phyloP scores from a whole-genome alignment of 2,113 vertebrate species.

The Lasiurus borealis region DNA sequence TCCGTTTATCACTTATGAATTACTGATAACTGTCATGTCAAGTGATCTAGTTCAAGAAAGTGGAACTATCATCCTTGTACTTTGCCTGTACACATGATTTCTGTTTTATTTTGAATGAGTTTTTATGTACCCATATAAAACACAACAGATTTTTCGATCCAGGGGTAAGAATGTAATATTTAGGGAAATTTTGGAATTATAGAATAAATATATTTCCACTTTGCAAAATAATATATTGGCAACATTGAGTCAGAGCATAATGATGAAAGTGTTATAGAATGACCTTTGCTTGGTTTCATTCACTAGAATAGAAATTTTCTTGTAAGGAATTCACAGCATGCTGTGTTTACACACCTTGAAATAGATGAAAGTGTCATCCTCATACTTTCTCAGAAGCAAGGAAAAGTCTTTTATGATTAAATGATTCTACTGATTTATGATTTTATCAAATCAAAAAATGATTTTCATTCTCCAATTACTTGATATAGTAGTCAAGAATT shows the following conservation, averaged over 20 bases:
- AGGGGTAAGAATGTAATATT: not conserved
- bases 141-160: constrained; percentile 35
- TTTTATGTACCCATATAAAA: constrained; percentile 41
- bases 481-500: not conserved
- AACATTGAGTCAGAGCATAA: not conserved
- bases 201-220: not conserved
- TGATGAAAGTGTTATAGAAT: not conserved
- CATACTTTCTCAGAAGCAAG: constrained; percentile 25
- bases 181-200: not conserved
- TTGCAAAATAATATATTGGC: not conserved
- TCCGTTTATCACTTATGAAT: constrained; percentile 65
- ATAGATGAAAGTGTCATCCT: not conserved
- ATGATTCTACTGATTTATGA: constrained; percentile 10
- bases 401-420: constrained; percentile 29
- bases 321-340: not conserved
- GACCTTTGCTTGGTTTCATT: constrained; percentile 3
- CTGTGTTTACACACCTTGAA: constrained; percentile 26
- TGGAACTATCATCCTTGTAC: not conserved
- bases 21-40: constrained; percentile 9
- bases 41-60: constrained; percentile 26
- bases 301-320: not conserved
- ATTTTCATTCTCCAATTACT: constrained; percentile 39
- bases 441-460: constrained; percentile 25
- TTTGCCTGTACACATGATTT: not conserved
- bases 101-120: not conserved